Evolutionary conservation across 2,113 vertebrate species (phyloP), one percentile per base, ranked within the genome.

Genomic region (Chaenogobius annularis): DNA sequence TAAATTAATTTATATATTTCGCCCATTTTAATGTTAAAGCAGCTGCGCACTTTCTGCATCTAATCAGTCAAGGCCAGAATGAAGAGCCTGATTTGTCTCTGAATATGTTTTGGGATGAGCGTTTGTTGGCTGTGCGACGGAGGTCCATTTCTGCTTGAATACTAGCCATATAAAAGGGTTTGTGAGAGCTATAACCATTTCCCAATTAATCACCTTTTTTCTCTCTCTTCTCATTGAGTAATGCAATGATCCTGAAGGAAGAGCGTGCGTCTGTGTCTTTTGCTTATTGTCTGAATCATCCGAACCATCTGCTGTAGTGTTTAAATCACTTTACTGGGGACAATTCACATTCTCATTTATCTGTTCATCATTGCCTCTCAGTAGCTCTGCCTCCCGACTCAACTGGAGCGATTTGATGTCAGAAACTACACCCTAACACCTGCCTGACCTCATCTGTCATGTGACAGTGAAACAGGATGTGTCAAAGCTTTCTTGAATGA

Each of bases 281-380:
- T 5, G 20, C 65, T 55, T 52, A 63, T 67, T 19, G 37, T 13
- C 37, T 22, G 12, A 19, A 15, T 20, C 67, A 48, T 2, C 62
- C 72, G 68, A 23, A 75, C 68, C 64, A 66, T 75, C 72, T 75
- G 73, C 56, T 46, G 56, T 47, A 13, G 59, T 66, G 43, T 70
- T 76, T 69, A 72, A 64, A 3, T 74, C 26, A 11, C 71, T 77
- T 59, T 68, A 82, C 65, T 66, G 55, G 22, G 35, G 82, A 46
- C 70, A 79, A 77, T 69, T 70, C 48, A n/a, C 13, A 11, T 67
- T 75, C 55, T 68, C 64, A 46, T 78, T 78, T 6, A 61, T 71
- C 72, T 62, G 48, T 66, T 61, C n/a, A 26, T 56, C 71, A 59
- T 71, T 65, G 17, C 77, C 40, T 47, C 77, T 17, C 65, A 66